Evolutionary conservation across 2,888 invertebrate genomes (phyloP).

Genomic region (Meteorus colon): DNA sequence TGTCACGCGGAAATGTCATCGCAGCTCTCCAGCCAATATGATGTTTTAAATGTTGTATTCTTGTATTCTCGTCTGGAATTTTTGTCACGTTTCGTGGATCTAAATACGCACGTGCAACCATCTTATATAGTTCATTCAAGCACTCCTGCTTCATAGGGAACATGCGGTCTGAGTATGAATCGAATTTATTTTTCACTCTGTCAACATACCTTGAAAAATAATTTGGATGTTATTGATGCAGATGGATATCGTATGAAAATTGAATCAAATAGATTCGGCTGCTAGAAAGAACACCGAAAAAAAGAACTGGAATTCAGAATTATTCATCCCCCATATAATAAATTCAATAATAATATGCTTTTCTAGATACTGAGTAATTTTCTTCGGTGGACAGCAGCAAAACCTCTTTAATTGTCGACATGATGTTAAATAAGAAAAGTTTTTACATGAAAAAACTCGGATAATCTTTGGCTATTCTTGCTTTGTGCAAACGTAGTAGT

Average conservation of each 20-base stretch:
- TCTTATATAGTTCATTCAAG: conserved; percentile 70
- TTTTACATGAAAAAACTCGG: conserved; percentile 58
- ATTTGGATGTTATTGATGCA: neutral
- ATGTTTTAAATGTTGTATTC: conserved; percentile 58
- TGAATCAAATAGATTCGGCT: too few relatives aligned
- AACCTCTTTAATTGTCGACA: too few relatives aligned
- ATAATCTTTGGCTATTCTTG: conserved; percentile 63
- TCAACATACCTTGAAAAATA: conserved; percentile 61
- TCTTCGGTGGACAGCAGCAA: too few relatives aligned
- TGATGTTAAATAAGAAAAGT: too few relatives aligned
- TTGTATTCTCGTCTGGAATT: conserved; percentile 44
- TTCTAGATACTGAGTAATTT: too few relatives aligned
- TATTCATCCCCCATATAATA: too few relatives aligned
- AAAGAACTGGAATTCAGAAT: too few relatives aligned
- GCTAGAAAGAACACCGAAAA: too few relatives aligned
- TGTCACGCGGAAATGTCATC: conserved; percentile 58
- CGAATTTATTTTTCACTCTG: conserved; percentile 72
- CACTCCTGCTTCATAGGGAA: conserved; percentile 72
- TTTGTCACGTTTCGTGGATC: conserved; percentile 70
- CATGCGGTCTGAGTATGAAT: conserved; percentile 67
- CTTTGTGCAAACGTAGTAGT: conserved; percentile 63
- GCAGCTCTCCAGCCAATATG: conserved; percentile 60
- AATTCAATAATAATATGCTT: too few relatives aligned
- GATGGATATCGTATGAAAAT: neutral
- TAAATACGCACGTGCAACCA: conserved; percentile 71